A percentile compares a stretch with the other conserved stretches of the same genome.
Conservation (phyloP, 1,140 invertebrate species). For the Cephus cinctus region DNA sequence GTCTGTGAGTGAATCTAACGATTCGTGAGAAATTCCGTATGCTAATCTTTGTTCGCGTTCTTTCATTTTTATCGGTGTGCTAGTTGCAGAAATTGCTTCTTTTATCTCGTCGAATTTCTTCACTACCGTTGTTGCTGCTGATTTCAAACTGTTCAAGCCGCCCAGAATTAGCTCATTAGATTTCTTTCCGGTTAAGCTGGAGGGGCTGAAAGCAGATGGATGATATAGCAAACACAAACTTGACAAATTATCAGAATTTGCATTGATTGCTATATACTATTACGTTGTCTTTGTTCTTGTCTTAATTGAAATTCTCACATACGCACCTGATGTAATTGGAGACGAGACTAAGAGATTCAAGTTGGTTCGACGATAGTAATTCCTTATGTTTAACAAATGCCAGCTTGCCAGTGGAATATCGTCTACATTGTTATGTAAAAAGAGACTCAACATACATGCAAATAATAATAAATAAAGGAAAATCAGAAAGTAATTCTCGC, state of each 20-base stretch:
- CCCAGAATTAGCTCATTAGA: constrained; percentile 85
- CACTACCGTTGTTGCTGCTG: constrained; percentile 79
- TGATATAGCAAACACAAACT: constrained; percentile 9
- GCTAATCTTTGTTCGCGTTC: constrained; percentile 48
- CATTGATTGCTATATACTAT: background rate
- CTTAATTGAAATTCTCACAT: background rate
- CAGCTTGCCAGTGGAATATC: constrained; percentile 48
- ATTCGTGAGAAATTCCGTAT: constrained; percentile 50
- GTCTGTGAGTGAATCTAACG: constrained; percentile 49
- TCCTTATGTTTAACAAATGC: constrained; percentile 52
- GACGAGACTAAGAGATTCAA: constrained; percentile 50
- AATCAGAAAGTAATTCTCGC: too few relatives aligned
- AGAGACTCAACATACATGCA: background rate
- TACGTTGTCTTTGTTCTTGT: background rate
- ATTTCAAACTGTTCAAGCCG: constrained; percentile 81
- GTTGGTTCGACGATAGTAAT: constrained; percentile 44
- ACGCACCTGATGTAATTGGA: constrained; percentile 51
- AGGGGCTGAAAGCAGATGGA: constrained; percentile 62
- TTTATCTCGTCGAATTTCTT: constrained; percentile 93
- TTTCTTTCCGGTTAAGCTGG: constrained; percentile 80
- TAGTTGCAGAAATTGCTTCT: constrained; percentile 83
- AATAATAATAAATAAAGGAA: background rate
- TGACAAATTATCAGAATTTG: background rate
- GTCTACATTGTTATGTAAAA: constrained; percentile 36
- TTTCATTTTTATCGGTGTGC: constrained; percentile 76